Evolutionary conservation across 2,888 invertebrate genomes (phyloP), one percentile per base, ranked within the genome.

Genomic region (Himalopsyche tibetana): DNA sequence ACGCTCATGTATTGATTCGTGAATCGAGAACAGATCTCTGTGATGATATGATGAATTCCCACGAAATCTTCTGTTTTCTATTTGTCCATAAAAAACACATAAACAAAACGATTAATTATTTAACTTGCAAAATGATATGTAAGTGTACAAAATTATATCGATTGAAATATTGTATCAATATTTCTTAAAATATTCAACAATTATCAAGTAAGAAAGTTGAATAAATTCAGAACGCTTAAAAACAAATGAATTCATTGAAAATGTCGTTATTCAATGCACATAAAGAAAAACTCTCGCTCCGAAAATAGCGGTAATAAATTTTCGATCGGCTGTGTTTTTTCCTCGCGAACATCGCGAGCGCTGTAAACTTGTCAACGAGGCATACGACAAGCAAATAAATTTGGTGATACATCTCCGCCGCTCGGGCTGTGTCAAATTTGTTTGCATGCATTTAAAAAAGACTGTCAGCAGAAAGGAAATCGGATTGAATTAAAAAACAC

Each of bases 361-460:
- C 63, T 63, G 63, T 63, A 63, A 63, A 28, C 63, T 63, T 63
- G 63, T 63, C 63, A 63, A 63, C 63, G 19, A n/a, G 63, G 63
- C 11, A 19, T 63, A 63, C 19, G 63, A 63, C 63, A 63, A 63
- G 63, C 63, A 63, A 63, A 63, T 63, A 63, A 63, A 63, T 63
- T 63, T 28, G 63, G 63, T 28, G 63, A 63, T 63, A 63, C 63
- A 63, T 63, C 63, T 63, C 63, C 19, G 63, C 63, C 63, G 63
- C n/a, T n/a, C 63, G 63, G 63, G 63, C 19, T 8, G 9, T 19
- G 63, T 63, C 19, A 63, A 63, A 63, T 19, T 19, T n/a, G 63
- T 63, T 19, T 63, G 63, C 19, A 19, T 63, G 63, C 19, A 63
- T 63, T 63, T 63, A 63, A 63, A 63, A 63, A 19, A 63, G 19